Evolutionary conservation across 2,113 vertebrate species (phyloP), one percentile per base, ranked within the genome.

Genomic region (Calidris pygmaea): DNA sequence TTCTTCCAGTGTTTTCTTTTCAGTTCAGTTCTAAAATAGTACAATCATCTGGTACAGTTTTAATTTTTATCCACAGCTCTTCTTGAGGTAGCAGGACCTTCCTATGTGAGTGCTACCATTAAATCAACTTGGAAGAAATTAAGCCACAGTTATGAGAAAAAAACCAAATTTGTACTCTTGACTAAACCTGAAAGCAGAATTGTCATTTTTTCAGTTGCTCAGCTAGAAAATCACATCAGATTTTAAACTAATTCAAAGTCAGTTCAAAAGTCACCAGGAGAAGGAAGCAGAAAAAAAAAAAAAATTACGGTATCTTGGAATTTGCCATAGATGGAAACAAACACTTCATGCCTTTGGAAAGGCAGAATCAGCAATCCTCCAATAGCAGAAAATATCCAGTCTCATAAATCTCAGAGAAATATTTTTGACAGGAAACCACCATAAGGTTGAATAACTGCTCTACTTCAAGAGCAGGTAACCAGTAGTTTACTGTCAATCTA

Each of bases 301-400:
- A 29, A 8, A 23, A n/a, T 12, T 1, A 80, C 9, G 0, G 0
- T 34, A 55, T 18, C 19, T 67, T 77, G 55, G 53, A 76, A 90
- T 77, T 78, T 93, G 65, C 24, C 65, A 60, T 5, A 55, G 45
- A 77, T 43, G 79, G 92, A 96, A 96, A 95, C 18, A 95, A 92
- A 30, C 5, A 68, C 35, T 35, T 83, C 47, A 53, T 27, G 26
- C 14, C 21, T 80, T 73, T 66, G 85, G 78, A 95, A 94, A 93
- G 7, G 30, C 35, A 75, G 59, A 85, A 76, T 74, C 67, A 59
- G 71, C 71, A 66, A 39, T n/a, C 41, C 95, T 87, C 71, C 81
- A 80, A 34, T 0, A 86, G 79, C 60, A 94, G 47, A 72, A 80
- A 83, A 66, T 53, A 53, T 78, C 75, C 75, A 27, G 55, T 62